Evolutionary conservation across 2,113 vertebrate genomes (phyloP), one percentile per base, ranked within the genome.

Genomic region (Xiphophorus maculatus): DNA sequence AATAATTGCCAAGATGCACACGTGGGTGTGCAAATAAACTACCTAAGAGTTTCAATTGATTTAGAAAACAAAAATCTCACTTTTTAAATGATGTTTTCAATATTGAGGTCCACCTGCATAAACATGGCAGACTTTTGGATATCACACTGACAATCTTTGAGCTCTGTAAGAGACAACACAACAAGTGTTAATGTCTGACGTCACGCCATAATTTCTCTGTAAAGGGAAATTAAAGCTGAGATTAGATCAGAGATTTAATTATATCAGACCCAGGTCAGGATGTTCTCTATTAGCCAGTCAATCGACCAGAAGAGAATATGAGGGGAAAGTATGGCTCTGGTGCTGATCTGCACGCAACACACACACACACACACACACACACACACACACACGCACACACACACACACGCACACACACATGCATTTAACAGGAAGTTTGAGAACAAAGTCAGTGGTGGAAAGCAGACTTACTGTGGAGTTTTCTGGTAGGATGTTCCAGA

Each of bases 401-500:
- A 14, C 35, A 74, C 35, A 9, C 8, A 35, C 35, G 10, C 8
- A 1, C 35, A 35, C 33, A 11, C 35, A 37, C 35, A 11, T 10
- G 35, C 35, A 11, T 37, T 12, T 37, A 12, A 37, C 10, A 37
- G 35, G 84, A 86, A 83, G 89, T 89, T 72, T 65, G 73, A 72
- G 70, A 74, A 78, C 62, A 60, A 37, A 83, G 58, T 42, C 35
- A 27, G 70, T 66, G 84, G 74, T 74, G 82, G 85, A 74, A 87
- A 77, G 68, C 63, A 71, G 86, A 95, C 96, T 96, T 92, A 99
- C 97, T 81, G 97, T 97, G 85, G 95, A 88, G 87, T 90, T 95
- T 78, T 94, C 93, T 73, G 96, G 96, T 86, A 94, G 82, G 90
- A 95, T 96, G 93, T 96, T 96, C 97, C 97, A 97, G 76, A 95